Evolutionary conservation across 2,888 invertebrate species (phyloP).

Genomic region (Agonopterix heracliana): DNA sequence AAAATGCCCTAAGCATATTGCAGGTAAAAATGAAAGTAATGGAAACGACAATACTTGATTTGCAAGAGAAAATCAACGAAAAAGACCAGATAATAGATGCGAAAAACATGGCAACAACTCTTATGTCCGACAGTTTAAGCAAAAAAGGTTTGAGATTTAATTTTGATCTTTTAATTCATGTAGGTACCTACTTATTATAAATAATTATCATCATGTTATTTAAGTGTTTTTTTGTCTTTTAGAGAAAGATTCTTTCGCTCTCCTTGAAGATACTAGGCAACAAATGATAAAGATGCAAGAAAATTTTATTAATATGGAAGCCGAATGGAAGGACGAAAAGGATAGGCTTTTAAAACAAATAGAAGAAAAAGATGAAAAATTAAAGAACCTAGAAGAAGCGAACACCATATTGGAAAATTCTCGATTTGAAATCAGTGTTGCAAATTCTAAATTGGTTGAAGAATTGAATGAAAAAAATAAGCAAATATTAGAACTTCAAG

Average conservation of each 20-base stretch:
- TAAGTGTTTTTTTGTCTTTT: conserved; percentile 18
- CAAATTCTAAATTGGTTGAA: conserved; percentile 71
- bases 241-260: conserved; percentile 82
- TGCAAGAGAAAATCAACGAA: conserved; percentile 88
- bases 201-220: background rate
- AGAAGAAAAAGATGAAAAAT: conserved; percentile 73
- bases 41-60: conserved; percentile 85
- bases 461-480: conserved; percentile 69
- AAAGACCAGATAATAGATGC: conserved; percentile 90
- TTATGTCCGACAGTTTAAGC: conserved; percentile 84
- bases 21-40: conserved; percentile 76
- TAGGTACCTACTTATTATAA: too few relatives aligned
- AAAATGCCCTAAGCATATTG: conserved; percentile 56
- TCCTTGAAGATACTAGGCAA: conserved; percentile 86
- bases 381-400: conserved; percentile 73
- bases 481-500: conserved; percentile 52
- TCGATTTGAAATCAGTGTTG: conserved; percentile 68
- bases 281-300: conserved; percentile 89
- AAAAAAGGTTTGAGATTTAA: conserved; percentile 68
- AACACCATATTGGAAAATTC: conserved; percentile 69
- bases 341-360: conserved; percentile 71
- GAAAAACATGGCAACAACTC: conserved; percentile 84
- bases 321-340: conserved; percentile 82
- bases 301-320: conserved; percentile 82
- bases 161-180: background rate